Evolutionary conservation across 2,888 invertebrate species (phyloP).

Genomic region (Eupithecia centaureata): DNA sequence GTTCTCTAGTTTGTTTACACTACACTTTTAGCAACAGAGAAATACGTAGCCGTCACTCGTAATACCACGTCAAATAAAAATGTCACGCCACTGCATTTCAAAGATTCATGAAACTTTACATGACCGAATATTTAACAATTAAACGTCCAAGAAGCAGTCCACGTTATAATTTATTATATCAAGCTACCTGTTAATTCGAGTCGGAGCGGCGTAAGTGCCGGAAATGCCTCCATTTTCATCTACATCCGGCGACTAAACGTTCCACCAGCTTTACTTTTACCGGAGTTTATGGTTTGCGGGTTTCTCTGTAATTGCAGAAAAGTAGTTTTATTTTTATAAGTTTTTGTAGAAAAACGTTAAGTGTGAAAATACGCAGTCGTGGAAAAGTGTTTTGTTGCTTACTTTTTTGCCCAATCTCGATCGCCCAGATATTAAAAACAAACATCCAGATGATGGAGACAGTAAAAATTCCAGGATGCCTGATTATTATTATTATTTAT

Average conservation of each 20-base stretch:
- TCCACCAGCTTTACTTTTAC: slow-evolving; percentile 47
- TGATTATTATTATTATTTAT: too few species aligned
- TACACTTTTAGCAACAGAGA: too few species aligned
- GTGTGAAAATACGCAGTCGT: background rate
- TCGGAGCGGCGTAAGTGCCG: slow-evolving; percentile 44
- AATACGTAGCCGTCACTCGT: too few species aligned
- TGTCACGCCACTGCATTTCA: background rate
- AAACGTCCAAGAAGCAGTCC: slow-evolving; percentile 26
- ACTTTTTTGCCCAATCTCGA: too few species aligned
- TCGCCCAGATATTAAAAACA: too few species aligned
- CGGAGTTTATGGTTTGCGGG: slow-evolving; percentile 30
- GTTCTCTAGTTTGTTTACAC: too few species aligned
- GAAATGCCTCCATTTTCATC: slow-evolving; percentile 59
- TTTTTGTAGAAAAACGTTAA: background rate
- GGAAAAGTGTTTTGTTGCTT: too few species aligned
- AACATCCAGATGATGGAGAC: too few species aligned
- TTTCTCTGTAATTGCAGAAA: slow-evolving; percentile 9
- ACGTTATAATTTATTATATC: slow-evolving; percentile 43
- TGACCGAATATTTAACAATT: slow-evolving; percentile 18
- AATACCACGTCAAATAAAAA: background rate
- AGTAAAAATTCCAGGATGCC: too few species aligned
- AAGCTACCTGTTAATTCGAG: slow-evolving; percentile 45
- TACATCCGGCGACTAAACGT: slow-evolving; percentile 57
- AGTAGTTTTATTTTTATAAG: background rate
- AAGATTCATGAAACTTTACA: background rate